Percentiles rank a stretch among this genome's conserved stretches.
These are phyloP conservation scores for Dipodomys spectabilis DNA, from an alignment of 2,113 vertebrate genomes.

Conservation along the genomic window DNA sequence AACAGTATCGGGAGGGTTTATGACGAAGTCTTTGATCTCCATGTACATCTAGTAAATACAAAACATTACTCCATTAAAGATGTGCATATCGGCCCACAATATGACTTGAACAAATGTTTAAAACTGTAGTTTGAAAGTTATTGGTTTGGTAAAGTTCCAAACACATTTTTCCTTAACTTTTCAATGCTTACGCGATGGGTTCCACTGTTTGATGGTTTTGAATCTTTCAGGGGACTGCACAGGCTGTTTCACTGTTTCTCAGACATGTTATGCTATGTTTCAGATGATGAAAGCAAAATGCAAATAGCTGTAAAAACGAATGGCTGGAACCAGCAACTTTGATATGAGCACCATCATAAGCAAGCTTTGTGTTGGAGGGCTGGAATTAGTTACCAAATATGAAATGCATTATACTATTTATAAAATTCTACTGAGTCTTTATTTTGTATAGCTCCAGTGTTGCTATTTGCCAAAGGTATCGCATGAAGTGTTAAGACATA, in stretches of 20 bases:
- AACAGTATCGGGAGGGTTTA: conserved; percentile 46
- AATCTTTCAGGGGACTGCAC: background rate
- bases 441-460: background rate
- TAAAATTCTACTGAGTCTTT: background rate
- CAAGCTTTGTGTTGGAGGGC: background rate
- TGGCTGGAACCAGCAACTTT: background rate
- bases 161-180: conserved; percentile 46
- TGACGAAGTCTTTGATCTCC: conserved; percentile 74
- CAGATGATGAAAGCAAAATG: conserved; percentile 43
- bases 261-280: conserved; percentile 24
- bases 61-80: conserved; percentile 56
- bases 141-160: conserved; percentile 69
- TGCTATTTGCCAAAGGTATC: background rate
- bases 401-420: background rate
- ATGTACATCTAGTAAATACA: conserved; percentile 46
- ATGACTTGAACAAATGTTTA: conserved; percentile 74
- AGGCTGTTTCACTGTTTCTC: background rate
- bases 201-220: conserved; percentile 12
- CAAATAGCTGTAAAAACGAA: conserved; percentile 57
- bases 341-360: background rate
- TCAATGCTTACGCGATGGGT: background rate
- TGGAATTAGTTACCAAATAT: background rate
- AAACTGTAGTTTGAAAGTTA: conserved; percentile 51
- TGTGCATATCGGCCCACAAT: conserved; percentile 56
- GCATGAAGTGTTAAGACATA: background rate